Evolutionary conservation across 2,888 invertebrate species (phyloP).

Genomic region (Troides helena): DNA sequence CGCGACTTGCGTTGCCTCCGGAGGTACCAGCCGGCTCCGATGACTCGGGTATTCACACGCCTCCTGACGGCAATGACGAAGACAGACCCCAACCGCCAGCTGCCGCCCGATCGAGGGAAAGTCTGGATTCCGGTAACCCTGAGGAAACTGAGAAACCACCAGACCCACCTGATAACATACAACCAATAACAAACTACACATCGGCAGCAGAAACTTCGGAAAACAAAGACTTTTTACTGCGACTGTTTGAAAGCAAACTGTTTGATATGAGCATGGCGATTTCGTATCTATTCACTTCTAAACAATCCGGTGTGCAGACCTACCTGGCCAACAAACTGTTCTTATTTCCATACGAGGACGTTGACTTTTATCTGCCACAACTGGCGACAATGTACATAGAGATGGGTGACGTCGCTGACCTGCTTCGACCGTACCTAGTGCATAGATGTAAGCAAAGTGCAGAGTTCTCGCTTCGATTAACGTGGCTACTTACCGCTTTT

Average conservation of each 20-base stretch:
- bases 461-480: slow-evolving; percentile 96
- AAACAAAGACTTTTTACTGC: slow-evolving; percentile 86
- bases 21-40: slow-evolving; percentile 84
- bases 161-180: slow-evolving; percentile 62
- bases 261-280: slow-evolving; percentile 99
- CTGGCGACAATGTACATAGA: slow-evolving; percentile 99
- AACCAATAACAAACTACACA: slow-evolving; percentile 55
- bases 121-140: slow-evolving; percentile 85
- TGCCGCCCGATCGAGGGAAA: slow-evolving; percentile 85
- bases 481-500: slow-evolving; percentile 98
- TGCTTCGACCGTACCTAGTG: slow-evolving; percentile 73
- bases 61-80: slow-evolving; percentile 71
- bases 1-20: slow-evolving; percentile 78
- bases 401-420: slow-evolving; percentile 97
- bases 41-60: slow-evolving; percentile 86
- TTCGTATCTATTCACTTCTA: slow-evolving; percentile 98
- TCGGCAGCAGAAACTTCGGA: slow-evolving; percentile 63
- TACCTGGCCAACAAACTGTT: slow-evolving; percentile 99
- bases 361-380: slow-evolving; percentile 99
- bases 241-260: slow-evolving; percentile 97
- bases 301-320: slow-evolving; percentile 98
- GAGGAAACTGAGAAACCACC: slow-evolving; percentile 80
- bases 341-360: slow-evolving; percentile 93
- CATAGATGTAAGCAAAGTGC: slow-evolving; percentile 92
- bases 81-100: slow-evolving; percentile 74